Conservation (phyloP, 1,140 invertebrate genomes). For the Drosophila sp. region DNA sequence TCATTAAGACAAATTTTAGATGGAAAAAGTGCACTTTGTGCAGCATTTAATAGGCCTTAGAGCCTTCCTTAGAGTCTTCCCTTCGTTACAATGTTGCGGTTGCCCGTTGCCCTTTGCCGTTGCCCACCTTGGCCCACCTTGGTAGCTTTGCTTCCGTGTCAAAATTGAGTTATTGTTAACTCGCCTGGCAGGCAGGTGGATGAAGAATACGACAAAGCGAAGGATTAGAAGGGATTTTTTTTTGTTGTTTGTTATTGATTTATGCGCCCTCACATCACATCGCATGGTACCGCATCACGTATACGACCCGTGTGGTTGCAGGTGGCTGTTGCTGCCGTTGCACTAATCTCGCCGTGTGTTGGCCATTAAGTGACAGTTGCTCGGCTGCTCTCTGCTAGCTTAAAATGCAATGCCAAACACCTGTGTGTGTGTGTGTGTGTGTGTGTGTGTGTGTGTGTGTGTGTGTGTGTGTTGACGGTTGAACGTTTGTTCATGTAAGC, state of each 20-base stretch:
- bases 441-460: constrained; percentile 1
- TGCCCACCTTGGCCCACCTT: constrained; percentile 33
- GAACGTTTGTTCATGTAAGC: constrained; percentile 53
- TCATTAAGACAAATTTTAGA: constrained; percentile 9
- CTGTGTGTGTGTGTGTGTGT: constrained; percentile 23
- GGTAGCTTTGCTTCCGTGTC: constrained; percentile 71
- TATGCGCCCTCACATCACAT: constrained; percentile 52
- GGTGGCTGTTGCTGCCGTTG: constrained; percentile 25
- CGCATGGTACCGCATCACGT: constrained; percentile 34
- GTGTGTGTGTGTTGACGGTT: constrained; percentile 39
- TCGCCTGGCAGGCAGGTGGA: constrained; percentile 30
- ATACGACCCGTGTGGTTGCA: constrained; percentile 39
- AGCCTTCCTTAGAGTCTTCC: not conserved
- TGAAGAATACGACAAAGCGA: constrained; percentile 1
- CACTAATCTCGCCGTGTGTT: constrained; percentile 44
- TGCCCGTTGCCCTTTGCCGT: not conserved
- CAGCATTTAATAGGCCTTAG: constrained; percentile 49
- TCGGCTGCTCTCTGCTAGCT: constrained; percentile 52
- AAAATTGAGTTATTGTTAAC: constrained; percentile 74
- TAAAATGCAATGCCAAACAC: constrained; percentile 75
- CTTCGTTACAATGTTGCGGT: not conserved
- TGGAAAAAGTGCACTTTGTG: constrained; percentile 43
- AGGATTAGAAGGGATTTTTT: constrained; percentile 8
- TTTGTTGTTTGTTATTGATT: constrained; percentile 55
- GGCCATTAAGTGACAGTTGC: constrained; percentile 70